These are phyloP conservation scores for Sarcophaga variegata DNA, from an alignment of 2,888 invertebrate genomes.

Conservation along the genomic window DNA sequence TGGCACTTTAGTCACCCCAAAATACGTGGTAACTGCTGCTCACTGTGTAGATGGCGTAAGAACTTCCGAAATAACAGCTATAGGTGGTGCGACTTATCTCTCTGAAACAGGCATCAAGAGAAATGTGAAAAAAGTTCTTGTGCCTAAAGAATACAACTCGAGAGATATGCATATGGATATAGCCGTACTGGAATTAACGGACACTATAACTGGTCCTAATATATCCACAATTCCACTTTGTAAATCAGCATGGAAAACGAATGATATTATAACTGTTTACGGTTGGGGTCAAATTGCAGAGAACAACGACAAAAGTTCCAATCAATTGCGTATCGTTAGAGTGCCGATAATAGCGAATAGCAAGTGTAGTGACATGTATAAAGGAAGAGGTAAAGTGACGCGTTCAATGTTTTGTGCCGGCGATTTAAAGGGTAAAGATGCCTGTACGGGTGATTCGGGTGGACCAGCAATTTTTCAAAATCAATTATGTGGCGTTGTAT, in stretches of 20 bases:
- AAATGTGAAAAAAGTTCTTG: slow-evolving; percentile 70
- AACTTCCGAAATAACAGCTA: slow-evolving; percentile 71
- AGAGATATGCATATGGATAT: slow-evolving; percentile 74
- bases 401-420: slow-evolving; percentile 75
- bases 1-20: slow-evolving; percentile 75
- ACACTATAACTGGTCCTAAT: slow-evolving; percentile 72
- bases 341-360: slow-evolving; percentile 73
- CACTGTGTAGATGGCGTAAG: slow-evolving; percentile 76
- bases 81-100: slow-evolving; percentile 74
- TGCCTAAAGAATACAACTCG: slow-evolving; percentile 73
- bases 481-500: slow-evolving; percentile 85
- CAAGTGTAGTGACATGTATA: slow-evolving; percentile 70
- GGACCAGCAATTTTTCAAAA: slow-evolving; percentile 74
- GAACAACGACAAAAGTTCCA: slow-evolving; percentile 69
- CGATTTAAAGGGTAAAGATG: slow-evolving; percentile 73
- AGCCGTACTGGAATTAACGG: slow-evolving; percentile 75
- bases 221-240: slow-evolving; percentile 75
- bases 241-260: slow-evolving; percentile 68
- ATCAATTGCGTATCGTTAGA: slow-evolving; percentile 74
- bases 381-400: slow-evolving; percentile 60
- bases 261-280: slow-evolving; percentile 74
- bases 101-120: slow-evolving; percentile 72
- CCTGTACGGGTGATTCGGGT: slow-evolving; percentile 78
- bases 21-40: slow-evolving; percentile 78
- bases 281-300: slow-evolving; percentile 77